Conservation (phyloP, 2,888 invertebrate species). For the Drosophila sordidula region DNA sequence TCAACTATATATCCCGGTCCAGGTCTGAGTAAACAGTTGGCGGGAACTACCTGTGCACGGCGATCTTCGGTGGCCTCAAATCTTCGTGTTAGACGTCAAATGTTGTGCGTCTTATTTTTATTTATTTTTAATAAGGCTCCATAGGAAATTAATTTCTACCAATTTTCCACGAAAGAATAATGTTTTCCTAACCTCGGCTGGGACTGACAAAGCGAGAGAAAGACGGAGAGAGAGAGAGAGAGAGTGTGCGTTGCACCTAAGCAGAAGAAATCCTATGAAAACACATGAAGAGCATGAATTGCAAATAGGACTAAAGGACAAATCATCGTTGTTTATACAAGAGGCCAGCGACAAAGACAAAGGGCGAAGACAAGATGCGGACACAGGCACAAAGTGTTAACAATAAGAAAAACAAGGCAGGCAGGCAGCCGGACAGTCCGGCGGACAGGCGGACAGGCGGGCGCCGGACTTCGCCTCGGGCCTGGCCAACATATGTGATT, state of each 20-base stretch:
- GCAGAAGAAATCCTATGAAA: constrained; percentile 79
- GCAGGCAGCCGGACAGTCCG: background rate
- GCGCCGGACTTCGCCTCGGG: constrained; percentile 41
- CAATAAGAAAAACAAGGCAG: constrained; percentile 77
- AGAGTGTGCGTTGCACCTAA: background rate
- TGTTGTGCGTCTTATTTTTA: constrained; percentile 52
- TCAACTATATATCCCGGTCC: background rate
- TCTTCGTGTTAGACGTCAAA: constrained; percentile 28
- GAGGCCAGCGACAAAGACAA: constrained; percentile 55
- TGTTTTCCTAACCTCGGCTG: constrained; percentile 70
- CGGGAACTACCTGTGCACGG: constrained; percentile 38
- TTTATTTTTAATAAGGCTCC: constrained; percentile 80
- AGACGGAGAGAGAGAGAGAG: background rate
- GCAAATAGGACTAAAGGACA: constrained; percentile 72
- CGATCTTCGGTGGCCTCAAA: constrained; percentile 14
- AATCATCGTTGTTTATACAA: constrained; percentile 78
- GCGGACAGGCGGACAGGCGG: constrained; percentile 28
- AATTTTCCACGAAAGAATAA: constrained; percentile 73
- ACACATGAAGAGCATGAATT: constrained; percentile 75
- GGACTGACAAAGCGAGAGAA: constrained; percentile 5
- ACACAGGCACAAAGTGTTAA: constrained; percentile 59
- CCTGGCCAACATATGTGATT: constrained; percentile 77
- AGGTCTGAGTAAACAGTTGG: constrained; percentile 2
- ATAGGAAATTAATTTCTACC: constrained; percentile 78
- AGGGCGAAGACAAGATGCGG: constrained; percentile 28